phyloP scores from a whole-genome alignment of 2,797 vertebrate species.

The Echeneis naucrates region DNA sequence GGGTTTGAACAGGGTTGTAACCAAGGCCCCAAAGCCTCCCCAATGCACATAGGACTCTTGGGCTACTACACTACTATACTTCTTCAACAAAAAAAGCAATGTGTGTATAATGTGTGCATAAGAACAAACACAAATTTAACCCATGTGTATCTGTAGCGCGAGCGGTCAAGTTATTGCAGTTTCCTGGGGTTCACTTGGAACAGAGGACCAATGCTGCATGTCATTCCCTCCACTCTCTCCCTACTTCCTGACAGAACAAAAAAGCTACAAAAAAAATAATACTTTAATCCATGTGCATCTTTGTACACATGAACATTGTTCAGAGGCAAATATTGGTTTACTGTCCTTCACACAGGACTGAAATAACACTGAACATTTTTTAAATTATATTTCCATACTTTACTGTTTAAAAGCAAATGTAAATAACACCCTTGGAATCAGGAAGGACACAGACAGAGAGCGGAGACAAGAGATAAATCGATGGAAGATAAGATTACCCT shows the following conservation, averaged over 20 bases:
- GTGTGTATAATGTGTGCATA: conserved; percentile 13
- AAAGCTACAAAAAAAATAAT: too few species aligned
- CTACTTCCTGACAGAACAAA: too few species aligned
- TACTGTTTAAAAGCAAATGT: background rate
- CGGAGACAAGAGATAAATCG: too few species aligned
- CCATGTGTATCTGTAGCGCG: background rate
- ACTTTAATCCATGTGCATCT: background rate
- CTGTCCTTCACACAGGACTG: background rate
- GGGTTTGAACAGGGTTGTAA: conserved; percentile 24
- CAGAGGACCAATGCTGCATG: too few species aligned
- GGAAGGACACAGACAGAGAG: background rate
- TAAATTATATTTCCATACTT: background rate
- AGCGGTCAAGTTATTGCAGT: too few species aligned
- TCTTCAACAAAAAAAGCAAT: conserved; percentile 8
- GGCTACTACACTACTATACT: conserved; percentile 15
- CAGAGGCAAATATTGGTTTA: conserved; percentile 12
- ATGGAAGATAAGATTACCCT: conserved; percentile 6
- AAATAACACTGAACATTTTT: conserved; percentile 1
- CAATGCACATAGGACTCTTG: conserved; percentile 12
- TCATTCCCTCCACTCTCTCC: too few species aligned
- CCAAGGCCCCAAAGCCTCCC: conserved; percentile 10
- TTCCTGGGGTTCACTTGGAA: too few species aligned
- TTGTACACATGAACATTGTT: background rate
- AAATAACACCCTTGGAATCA: conserved; percentile 1
- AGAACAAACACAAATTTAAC: conserved; percentile 1